phyloP scores from a whole-genome alignment of 2,888 invertebrate species.

The Leptogaster cylindrica region DNA sequence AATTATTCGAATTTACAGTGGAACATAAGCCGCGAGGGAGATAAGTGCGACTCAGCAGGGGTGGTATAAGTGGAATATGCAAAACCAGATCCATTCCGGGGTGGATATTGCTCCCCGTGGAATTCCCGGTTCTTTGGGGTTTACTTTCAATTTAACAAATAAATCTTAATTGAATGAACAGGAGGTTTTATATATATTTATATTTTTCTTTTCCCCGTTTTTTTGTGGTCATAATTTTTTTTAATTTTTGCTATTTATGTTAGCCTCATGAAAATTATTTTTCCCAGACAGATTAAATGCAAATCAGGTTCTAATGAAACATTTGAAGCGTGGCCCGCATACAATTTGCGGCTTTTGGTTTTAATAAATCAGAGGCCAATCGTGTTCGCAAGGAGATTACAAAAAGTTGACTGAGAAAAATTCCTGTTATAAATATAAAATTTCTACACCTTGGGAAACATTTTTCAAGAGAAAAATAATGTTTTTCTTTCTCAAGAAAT shows the following conservation, averaged over 20 bases:
- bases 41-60: neutral
- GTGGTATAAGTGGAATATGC: slow-evolving; percentile 22
- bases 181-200: neutral
- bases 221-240: too few species aligned
- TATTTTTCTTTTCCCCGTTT: neutral
- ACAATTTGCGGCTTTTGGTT: too few species aligned
- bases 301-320: neutral
- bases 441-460: too few species aligned
- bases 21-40: slow-evolving; percentile 12
- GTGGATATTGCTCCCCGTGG: slow-evolving; percentile 18
- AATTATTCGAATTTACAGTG: slow-evolving; percentile 37
- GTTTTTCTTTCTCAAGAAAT: too few species aligned
- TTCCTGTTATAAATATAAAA: too few species aligned
- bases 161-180: slow-evolving; percentile 22
- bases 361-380: too few species aligned
- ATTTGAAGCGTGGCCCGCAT: neutral
- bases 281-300: too few species aligned
- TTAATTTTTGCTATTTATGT: too few species aligned
- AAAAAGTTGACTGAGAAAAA: too few species aligned
- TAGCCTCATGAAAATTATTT: too few species aligned
- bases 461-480: too few species aligned
- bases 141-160: slow-evolving; percentile 33
- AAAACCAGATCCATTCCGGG: slow-evolving; percentile 16
- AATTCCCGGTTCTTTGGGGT: slow-evolving; percentile 7
- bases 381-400: too few species aligned